These are phyloP conservation scores for Tuberolachnus salignus DNA, from an alignment of 2,888 invertebrate species.

Conservation along the genomic window DNA sequence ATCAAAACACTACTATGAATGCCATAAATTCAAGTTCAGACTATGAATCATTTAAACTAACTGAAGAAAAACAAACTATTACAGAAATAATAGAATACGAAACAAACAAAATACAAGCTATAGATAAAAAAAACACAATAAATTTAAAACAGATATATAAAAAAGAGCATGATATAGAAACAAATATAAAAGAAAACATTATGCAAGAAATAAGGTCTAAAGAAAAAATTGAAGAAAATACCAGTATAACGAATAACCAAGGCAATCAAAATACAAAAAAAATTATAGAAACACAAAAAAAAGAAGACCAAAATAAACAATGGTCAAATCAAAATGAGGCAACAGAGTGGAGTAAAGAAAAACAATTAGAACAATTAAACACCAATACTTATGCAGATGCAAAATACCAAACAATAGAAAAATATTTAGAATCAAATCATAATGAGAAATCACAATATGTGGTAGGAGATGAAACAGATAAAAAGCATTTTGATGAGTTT, in stretches of 20 bases:
- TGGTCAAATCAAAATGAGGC: too few species aligned
- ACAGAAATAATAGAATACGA: not conserved
- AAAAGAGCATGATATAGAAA: too few species aligned
- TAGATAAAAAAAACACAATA: not conserved
- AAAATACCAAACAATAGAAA: not conserved
- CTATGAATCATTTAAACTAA: not conserved
- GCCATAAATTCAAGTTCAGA: too few species aligned
- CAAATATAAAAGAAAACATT: too few species aligned
- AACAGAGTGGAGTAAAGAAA: not conserved
- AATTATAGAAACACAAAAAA: not conserved
- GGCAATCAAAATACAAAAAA: too few species aligned
- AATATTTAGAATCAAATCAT: not conserved
- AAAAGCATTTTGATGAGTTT: constrained; percentile 33
- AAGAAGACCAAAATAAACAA: not conserved
- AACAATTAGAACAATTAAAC: not conserved
- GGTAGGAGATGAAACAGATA: not conserved
- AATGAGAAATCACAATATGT: not conserved
- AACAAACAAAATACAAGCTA: not conserved
- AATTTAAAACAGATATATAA: not conserved
- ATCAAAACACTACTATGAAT: not conserved
- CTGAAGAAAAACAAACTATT: not conserved
- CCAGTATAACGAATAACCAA: too few species aligned
- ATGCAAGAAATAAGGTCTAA: too few species aligned
- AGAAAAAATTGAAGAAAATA: too few species aligned
- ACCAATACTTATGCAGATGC: too few species aligned